Base-by-base conservation (phyloP, 2,888 invertebrate species). In the Steinernema hermaphroditum region DNA sequence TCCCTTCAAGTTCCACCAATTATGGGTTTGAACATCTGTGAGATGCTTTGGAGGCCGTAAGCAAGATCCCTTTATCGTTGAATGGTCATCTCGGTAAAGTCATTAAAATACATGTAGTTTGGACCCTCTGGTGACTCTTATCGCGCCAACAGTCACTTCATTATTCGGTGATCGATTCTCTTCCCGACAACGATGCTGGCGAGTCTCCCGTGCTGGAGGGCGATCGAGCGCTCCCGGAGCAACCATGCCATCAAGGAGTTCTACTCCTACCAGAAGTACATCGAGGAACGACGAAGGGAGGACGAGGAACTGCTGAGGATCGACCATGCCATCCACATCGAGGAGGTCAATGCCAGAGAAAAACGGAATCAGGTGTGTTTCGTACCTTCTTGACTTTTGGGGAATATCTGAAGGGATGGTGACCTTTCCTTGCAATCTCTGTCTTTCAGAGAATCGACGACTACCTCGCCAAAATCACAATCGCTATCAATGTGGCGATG, bases 401-500 rank as follows among this genome's bases (percentile, higher is more conserved):
- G 43, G 43, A 8, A 14, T 14, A 41, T 41, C 43, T 41, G 9
- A 14, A 14, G 43, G n/a, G n/a, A n/a, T n/a, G n/a, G n/a, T n/a
- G n/a, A n/a, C n/a, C n/a, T n/a, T n/a, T n/a, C n/a, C n/a, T n/a
- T 37, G 37, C 4, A 32, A 32, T 37, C 0, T 14, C 68, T 4
- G 1, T 34, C 6, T 32, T 70, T 34, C 54, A 76, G 75, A 71
- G 75, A 16, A 77, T 78, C 76, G 82, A 82, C 57, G 73, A 76
- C 16, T 68, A 76, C 24, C 76, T 82, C 24, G 76, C 81, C 8
- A 79, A 77, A 19, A 29, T 78, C 41, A 80, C 80, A 0, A 76
- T 82, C 68, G 34, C 72, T 9, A 54, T 81, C 62, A 82, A 82
- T 46, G 68, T 82, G 4, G 46, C 75, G 4, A 54, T 82, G 57